Evolutionary conservation across 2,888 invertebrate genomes (phyloP).

Genomic region (Gonocerus acuteangulatus): DNA sequence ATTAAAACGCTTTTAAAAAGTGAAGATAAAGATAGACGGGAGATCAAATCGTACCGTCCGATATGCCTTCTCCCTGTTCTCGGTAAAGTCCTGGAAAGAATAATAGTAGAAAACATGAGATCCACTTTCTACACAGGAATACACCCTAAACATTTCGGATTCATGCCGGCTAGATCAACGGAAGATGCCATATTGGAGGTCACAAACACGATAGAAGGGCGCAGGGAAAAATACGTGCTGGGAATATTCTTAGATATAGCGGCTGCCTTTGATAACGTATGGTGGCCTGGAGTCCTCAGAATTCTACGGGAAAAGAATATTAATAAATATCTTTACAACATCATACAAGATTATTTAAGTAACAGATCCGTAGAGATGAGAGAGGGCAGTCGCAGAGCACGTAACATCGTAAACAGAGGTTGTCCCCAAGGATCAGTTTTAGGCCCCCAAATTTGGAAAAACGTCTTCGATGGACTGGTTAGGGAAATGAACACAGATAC

Average conservation of each 20-base stretch:
- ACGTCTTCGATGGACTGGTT: not conserved
- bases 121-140: too few species aligned
- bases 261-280: not conserved
- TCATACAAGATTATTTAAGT: not conserved
- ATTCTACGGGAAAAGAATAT: not conserved
- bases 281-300: not conserved
- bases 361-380: not conserved
- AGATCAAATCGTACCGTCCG: constrained; percentile 13
- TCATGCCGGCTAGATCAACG: not conserved
- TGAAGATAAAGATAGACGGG: not conserved
- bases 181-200: too few species aligned
- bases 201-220: too few species aligned
- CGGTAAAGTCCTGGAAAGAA: too few species aligned
- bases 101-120: too few species aligned
- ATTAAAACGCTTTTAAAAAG: too few species aligned
- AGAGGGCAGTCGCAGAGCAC: not conserved
- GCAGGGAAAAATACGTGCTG: not conserved
- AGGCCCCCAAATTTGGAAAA: not conserved
- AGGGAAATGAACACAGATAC: too few species aligned
- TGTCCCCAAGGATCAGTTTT: constrained; percentile 10
- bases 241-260: not conserved
- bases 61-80: constrained; percentile 12
- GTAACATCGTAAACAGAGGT: constrained; percentile 1
- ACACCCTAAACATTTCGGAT: not conserved
- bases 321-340: not conserved